Conservation (phyloP, 2,113 vertebrate genomes). For the Pontoporia blainvillei region DNA sequence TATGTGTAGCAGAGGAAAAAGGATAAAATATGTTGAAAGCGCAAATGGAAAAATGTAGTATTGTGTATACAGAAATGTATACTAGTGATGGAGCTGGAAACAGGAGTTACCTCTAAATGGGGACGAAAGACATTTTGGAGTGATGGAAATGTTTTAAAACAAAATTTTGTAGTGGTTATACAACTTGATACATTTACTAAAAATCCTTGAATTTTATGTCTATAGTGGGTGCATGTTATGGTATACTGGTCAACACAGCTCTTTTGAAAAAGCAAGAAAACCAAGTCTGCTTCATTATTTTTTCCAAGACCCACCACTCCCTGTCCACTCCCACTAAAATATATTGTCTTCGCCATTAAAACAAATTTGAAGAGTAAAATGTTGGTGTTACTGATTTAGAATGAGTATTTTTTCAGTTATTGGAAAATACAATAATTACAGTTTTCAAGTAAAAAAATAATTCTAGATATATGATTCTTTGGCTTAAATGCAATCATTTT, state of each 20-base stretch:
- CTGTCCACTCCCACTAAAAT: not conserved
- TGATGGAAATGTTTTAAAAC: not conserved
- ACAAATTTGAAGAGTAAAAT: not conserved
- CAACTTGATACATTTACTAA: not conserved
- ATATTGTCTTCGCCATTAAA: not conserved
- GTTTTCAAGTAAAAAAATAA: constrained; percentile 24
- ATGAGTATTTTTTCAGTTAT: not conserved
- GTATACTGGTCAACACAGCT: not conserved
- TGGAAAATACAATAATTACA: not conserved
- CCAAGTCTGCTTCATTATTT: not conserved
- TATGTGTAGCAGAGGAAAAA: not conserved
- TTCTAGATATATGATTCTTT: not conserved
- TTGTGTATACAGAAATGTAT: not conserved
- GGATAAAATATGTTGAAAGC: not conserved
- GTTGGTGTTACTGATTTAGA: not conserved
- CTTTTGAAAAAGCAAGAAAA: not conserved
- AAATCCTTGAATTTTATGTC: not conserved
- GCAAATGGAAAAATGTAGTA: not conserved
- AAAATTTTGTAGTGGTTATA: not conserved
- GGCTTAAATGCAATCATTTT: constrained; percentile 51
- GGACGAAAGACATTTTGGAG: no score
- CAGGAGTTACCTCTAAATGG: not conserved
- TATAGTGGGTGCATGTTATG: not conserved
- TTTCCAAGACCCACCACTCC: not conserved
- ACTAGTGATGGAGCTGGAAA: not conserved